Evolutionary conservation across 2,113 vertebrate species (phyloP).

Genomic region (Equus quagga): DNA sequence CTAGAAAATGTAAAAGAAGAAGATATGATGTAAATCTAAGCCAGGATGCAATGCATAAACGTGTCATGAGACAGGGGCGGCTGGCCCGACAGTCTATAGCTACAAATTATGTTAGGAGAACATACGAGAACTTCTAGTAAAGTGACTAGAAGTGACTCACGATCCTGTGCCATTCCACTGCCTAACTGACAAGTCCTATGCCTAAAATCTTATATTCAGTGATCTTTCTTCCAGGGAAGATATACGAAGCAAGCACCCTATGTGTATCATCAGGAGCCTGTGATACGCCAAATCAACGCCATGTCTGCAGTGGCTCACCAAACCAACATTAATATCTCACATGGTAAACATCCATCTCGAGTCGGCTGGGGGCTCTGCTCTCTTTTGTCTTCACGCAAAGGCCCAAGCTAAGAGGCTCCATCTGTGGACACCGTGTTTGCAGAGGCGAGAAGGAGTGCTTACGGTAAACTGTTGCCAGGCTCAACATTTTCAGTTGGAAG

Average conservation of each 20-base stretch:
- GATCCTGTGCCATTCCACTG: background rate
- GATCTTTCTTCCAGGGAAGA: background rate
- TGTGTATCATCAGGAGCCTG: background rate
- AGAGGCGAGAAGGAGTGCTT: background rate
- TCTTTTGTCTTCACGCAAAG: background rate
- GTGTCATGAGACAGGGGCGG: background rate
- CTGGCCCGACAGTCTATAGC: background rate
- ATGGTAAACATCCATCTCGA: rapidly evolving
- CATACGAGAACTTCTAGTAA: background rate
- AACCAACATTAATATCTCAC: background rate
- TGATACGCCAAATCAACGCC: background rate
- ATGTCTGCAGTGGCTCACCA: background rate
- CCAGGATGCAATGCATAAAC: background rate
- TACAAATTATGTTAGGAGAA: background rate
- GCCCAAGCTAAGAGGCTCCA: background rate
- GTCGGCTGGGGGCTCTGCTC: background rate
- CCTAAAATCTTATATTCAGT: background rate
- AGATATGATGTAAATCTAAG: background rate
- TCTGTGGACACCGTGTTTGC: background rate
- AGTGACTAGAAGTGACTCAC: background rate
- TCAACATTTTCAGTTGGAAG: background rate
- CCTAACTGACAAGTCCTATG: background rate
- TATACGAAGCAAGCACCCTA: background rate
- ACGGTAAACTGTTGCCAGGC: background rate
- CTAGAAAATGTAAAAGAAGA: background rate